Conservation (phyloP, 2,797 vertebrate species). For the Ctenochaetus hawaiiensis region DNA sequence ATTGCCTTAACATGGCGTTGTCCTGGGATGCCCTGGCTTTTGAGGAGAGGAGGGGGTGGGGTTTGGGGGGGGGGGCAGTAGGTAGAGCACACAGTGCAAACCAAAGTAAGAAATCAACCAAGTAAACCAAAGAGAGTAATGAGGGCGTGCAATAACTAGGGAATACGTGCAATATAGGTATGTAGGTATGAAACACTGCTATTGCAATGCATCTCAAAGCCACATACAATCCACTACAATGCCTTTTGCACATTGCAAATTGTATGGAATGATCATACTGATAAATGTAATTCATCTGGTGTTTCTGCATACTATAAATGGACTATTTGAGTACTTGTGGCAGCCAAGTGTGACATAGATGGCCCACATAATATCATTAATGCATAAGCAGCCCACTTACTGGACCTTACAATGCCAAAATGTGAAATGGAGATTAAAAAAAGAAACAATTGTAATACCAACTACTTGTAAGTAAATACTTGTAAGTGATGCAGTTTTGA, state of each 20-base stretch:
- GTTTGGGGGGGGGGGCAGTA: constrained; percentile 14
- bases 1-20: constrained; percentile 77
- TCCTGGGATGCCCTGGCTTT: constrained; percentile 78
- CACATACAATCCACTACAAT: constrained; percentile 18
- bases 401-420: not conserved
- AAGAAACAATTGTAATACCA: not conserved
- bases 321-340: not conserved
- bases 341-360: not conserved
- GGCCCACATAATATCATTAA: not conserved
- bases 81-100: constrained; percentile 32
- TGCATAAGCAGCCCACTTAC: not conserved
- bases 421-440: not conserved
- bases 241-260: constrained; percentile 26
- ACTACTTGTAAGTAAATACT: not conserved
- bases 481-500: constrained; percentile 22
- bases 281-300: not conserved
- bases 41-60: constrained; percentile 21
- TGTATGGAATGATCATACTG: constrained; percentile 15
- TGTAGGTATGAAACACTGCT: constrained; percentile 45
- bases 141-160: constrained; percentile 70
- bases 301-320: not conserved
- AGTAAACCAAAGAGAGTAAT: constrained; percentile 58
- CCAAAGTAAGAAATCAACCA: constrained; percentile 48
- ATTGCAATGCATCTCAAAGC: constrained; percentile 21
- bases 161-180: constrained; percentile 69